Evolutionary conservation across 2,888 invertebrate genomes (phyloP).

Genomic region (Yponomeuta evonymella): DNA sequence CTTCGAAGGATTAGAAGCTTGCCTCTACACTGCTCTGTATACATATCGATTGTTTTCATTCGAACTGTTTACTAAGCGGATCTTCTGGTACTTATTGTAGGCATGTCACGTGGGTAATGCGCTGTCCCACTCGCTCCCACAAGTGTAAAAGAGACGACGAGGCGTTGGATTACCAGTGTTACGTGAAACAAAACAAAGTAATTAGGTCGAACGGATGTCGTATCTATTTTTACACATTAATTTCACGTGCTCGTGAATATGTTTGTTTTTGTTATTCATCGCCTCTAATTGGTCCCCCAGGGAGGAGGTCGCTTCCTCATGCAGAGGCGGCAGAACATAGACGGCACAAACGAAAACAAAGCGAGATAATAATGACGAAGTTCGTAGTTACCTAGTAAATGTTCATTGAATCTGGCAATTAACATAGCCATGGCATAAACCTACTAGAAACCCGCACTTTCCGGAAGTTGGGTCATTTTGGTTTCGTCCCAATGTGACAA

Average conservation of each 20-base stretch:
- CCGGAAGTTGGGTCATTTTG: no score
- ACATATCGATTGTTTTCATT: no score
- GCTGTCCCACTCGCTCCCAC: not conserved
- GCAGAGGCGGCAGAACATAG: not conserved
- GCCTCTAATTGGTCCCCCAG: not conserved
- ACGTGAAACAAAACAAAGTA: conserved; percentile 9
- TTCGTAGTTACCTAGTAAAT: no score
- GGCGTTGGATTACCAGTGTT: conserved; percentile 3
- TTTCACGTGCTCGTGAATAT: not conserved
- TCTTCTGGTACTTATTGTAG: no score
- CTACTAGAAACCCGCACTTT: no score
- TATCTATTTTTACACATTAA: conserved; percentile 1
- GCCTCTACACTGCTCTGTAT: no score
- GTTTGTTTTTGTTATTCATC: not conserved
- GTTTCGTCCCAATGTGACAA: no score
- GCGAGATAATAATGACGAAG: no score
- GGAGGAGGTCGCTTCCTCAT: not conserved
- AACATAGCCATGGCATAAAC: no score
- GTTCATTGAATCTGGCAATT: no score
- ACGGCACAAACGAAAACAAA: not conserved
- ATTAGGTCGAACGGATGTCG: conserved; percentile 13
- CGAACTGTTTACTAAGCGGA: no score
- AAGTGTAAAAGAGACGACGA: not conserved
- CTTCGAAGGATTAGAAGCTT: no score
- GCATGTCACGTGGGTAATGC: not conserved